Evolutionary conservation across 2,888 invertebrate species (phyloP).

Genomic region (Crocallis elinguaria): DNA sequence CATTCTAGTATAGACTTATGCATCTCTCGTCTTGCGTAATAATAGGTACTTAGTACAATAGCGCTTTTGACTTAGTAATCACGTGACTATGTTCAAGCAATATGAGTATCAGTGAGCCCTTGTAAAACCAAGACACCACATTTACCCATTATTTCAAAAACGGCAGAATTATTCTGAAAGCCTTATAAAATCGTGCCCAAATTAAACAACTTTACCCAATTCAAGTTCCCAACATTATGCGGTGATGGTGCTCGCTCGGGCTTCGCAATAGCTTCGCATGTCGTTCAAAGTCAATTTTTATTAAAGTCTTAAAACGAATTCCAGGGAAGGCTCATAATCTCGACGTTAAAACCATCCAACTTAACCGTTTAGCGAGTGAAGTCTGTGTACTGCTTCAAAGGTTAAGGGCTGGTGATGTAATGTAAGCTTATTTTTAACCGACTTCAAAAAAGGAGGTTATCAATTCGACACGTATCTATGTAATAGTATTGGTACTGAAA

Average conservation of each 20-base stretch:
- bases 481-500: too few relatives aligned
- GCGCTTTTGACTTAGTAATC: neutral
- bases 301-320: slow-evolving; percentile 44
- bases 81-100: neutral
- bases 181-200: slow-evolving; percentile 19
- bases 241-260: slow-evolving; percentile 31
- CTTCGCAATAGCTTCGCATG: slow-evolving; percentile 20
- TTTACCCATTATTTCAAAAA: slow-evolving; percentile 15
- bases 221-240: slow-evolving; percentile 37
- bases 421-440: neutral
- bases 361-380: slow-evolving; percentile 36
- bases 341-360: slow-evolving; percentile 43
- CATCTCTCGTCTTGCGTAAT: too few relatives aligned
- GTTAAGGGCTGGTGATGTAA: slow-evolving; percentile 1
- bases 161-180: slow-evolving; percentile 7
- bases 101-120: neutral
- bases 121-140: neutral
- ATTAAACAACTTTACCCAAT: slow-evolving; percentile 39
- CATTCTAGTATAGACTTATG: too few relatives aligned
- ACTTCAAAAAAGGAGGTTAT: neutral
- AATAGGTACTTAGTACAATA: too few relatives aligned
- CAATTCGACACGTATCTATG: too few relatives aligned
- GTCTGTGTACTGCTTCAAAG: slow-evolving; percentile 3
- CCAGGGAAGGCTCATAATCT: slow-evolving; percentile 40
- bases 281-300: slow-evolving; percentile 48